Conservation (phyloP, 2,113 vertebrate genomes). For the Hemibagrus wyckioides region DNA sequence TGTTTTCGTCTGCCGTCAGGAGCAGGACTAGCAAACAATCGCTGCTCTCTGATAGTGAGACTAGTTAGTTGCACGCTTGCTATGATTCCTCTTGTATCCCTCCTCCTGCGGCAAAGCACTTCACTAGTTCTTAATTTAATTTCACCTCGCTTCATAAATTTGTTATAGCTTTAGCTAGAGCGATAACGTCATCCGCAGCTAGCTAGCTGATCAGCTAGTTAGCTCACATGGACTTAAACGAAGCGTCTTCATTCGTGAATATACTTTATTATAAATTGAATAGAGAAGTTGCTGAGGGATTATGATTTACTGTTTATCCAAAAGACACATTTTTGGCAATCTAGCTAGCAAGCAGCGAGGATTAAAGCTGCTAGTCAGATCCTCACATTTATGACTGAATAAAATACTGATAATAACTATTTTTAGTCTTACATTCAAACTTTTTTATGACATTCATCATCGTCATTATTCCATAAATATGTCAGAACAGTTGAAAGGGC, state of each 20-base stretch:
- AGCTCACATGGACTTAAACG: no score
- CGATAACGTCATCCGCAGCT: neutral
- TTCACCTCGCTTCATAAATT: no score
- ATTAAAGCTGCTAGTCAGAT: neutral
- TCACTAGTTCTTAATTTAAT: no score
- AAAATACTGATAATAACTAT: neutral
- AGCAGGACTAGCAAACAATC: neutral
- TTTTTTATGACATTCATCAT: neutral
- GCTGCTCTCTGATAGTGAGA: no score
- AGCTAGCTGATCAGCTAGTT: no score
- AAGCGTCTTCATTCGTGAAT: no score
- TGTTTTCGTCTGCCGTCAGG: neutral
- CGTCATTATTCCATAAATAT: neutral
- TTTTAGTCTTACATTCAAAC: neutral
- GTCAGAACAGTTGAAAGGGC: neutral
- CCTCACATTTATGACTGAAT: neutral
- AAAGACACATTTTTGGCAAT: no score
- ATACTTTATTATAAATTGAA: neutral
- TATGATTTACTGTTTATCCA: no score
- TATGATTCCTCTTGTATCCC: no score
- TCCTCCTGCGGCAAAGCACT: neutral
- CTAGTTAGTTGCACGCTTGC: no score
- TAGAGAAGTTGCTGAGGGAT: neutral
- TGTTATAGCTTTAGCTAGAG: no score
- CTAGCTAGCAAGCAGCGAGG: no score